A percentile compares a stretch with the other conserved stretches of the same genome.
Evolutionary conservation across 1,140 invertebrate genomes (phyloP).

Genomic region (Laupala kohalensis): DNA sequence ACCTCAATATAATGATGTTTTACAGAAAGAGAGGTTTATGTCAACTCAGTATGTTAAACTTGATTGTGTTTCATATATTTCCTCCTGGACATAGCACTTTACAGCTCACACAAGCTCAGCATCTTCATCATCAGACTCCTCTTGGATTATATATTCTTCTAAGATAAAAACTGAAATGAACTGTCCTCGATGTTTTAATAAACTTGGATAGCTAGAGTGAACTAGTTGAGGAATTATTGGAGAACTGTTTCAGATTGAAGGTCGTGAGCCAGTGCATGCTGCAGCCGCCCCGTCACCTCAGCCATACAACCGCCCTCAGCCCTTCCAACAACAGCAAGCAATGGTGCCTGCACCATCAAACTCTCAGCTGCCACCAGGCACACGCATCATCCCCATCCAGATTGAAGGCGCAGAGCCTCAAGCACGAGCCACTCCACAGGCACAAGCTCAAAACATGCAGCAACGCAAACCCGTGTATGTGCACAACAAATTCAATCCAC

Average conservation of each 20-base stretch:
- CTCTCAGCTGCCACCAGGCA: constrained; percentile 14
- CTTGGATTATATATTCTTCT: too few relatives aligned
- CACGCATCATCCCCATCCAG: constrained; percentile 34
- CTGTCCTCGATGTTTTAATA: too few relatives aligned
- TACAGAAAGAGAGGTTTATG: too few relatives aligned
- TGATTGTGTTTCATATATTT: too few relatives aligned
- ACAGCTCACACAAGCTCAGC: too few relatives aligned
- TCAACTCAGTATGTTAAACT: too few relatives aligned
- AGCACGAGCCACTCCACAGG: constrained; percentile 18
- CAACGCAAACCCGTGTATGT: constrained; percentile 21
- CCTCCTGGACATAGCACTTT: too few relatives aligned
- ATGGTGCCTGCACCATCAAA: neutral
- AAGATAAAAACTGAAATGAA: too few relatives aligned
- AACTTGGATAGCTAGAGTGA: too few relatives aligned
- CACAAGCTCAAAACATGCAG: constrained; percentile 10
- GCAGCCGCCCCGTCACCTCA: neutral
- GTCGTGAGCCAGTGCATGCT: constrained; percentile 13
- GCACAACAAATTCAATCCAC: constrained; percentile 18
- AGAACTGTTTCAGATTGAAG: constrained; percentile 22
- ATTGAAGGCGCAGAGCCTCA: constrained; percentile 27
- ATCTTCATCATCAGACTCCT: too few relatives aligned
- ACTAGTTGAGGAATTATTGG: too few relatives aligned
- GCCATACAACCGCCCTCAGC: neutral
- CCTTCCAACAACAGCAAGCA: constrained; percentile 8
- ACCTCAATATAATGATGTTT: too few relatives aligned